Base-by-base conservation (phyloP, 2,888 invertebrate genomes). In the Ptychoptera albimana region DNA sequence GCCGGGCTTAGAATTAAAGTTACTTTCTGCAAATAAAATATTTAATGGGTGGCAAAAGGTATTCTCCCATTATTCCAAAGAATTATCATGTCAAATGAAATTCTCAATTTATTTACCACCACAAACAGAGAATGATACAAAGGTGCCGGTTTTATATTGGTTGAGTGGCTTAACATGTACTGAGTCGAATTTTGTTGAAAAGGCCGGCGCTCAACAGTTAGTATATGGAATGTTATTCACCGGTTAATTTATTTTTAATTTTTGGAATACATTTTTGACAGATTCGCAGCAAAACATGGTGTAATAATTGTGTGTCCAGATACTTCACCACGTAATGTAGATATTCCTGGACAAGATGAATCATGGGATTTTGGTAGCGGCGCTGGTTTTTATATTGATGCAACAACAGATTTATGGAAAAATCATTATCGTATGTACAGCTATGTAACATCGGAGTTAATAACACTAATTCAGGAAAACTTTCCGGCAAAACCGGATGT, bases 331-430 rank as follows among this genome's bases (percentile, higher is more conserved):
- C 73, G 94, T 54, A 88, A 85, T 7, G 74, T 86, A 10, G 83
- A 87, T 54, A 75, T 98, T 46, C 79, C 84, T 12, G 94, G 93
- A 0, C 91, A 97, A 66, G 83, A 88, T 58, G 92, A 91, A 32
- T 71, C 75, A 13, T 94, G 85, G 77, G 94, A 96, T 65, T 92
- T 98, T 67, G 98, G 98, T 29, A 80, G 82, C 9, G 87, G 87
- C 7, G 97, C 97, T 49, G 92, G 96, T 1, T 96, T 94, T 64
- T 98, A 98, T 63, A 70, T 98, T 2, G 85, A 98, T 69, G 93
- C 97, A 6, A 79, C 80, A 0, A 72, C 80, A 53, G 80, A 82
- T n/a, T 91, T 91, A 13, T 98, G 96, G 96, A 78, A 80, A 32
- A 78, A 74, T 30, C 77, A 97, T 68, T 98, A 96, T 60, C 75